Base-by-base conservation (phyloP, 2,888 invertebrate genomes). In the Drosophila cognata region DNA sequence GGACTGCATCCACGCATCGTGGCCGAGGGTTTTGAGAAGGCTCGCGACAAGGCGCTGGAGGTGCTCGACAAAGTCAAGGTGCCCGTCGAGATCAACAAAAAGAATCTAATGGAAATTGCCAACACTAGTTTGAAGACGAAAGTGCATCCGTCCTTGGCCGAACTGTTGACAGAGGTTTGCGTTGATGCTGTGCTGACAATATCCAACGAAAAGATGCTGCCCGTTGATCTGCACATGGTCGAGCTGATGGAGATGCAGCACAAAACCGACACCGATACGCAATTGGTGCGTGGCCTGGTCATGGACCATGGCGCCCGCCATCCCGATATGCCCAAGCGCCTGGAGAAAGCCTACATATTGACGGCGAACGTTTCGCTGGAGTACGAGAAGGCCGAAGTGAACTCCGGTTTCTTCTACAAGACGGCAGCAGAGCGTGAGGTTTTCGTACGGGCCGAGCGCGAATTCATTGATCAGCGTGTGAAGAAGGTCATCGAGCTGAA, bases 221-320 rank as follows among this genome's bases (percentile, higher is more conserved):
- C 95, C 0, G 95, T 98, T 5, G 99, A 99, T 94, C 95, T 99
- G 74, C 98, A 99, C 92, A 99, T 99, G 99, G 96, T 99, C 48
- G 99, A 99, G 93, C 95, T 99, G 63, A 98, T 99, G 98, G 98
- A 99, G 92, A 99, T 99, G 99, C 97, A 98, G 90, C 98, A 98
- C 90, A 97, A 97, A 93, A 97, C 97, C 60, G 96, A 96, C 38
- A 95, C 96, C 1, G 97, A 98, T 88, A 97, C 97, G 0, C 94
- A 94, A 69, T 94, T 99, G 59, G 94, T 99, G 63, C 96, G 95
- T 92, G 98, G 98, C 90, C 95, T 97, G 77, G 99, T 99, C 0
- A 93, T 99, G 94, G 99, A 99, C 94, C 99, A 99, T 93, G 99
- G 99, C 35, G 95, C 97, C 0, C 96, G 99, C 53, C 99, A 99